Base-by-base conservation (phyloP, 2,888 invertebrate genomes). In the Ecliptopera silaceata region DNA sequence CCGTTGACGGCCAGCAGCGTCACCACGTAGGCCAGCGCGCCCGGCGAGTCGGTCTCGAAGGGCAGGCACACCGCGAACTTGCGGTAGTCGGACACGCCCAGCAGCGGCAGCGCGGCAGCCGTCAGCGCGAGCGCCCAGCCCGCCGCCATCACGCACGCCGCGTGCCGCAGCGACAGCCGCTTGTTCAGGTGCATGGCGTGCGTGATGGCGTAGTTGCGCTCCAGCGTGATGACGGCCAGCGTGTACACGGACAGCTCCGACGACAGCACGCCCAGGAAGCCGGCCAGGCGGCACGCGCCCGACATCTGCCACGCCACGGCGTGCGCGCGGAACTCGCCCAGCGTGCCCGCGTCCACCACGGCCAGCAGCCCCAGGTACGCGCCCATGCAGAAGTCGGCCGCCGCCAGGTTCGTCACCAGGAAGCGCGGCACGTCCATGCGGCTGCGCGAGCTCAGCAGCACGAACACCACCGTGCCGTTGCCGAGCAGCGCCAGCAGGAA, bases 281-380 rank as follows among this genome's bases (percentile, higher is more conserved):
- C 99, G 1, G 98, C 98, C 44, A 98, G 92, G 76, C 97, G 96
- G 85, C 99, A 99, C 20, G 97, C 97, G 32, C 95, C 93, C 22
- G 97, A 97, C 95, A 97, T 96, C 92, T 99, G 99, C 99, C 99
- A 99, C 0, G 96, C 96, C 64, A 99, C 98, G 12, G 99, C 99
- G 87, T 97, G 97, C 93, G 96, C 97, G 68, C 98, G 95, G 88
- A 99, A 99, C 86, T 98, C 97, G 18, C 99, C 98, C 57, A 99
- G 89, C 0, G 99, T 99, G 17, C 97, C 97, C 0, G 98, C 98
- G 85, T 99, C 99, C 48, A 98, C 97, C 39, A 99, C 96, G 0
- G 99, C 99, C 73, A 99, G 88, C 72, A 98, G 95, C 0, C 98
- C 98, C 61, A 98, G 92, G 84, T 98, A 99, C 51, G 98, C 93